Base-by-base conservation (phyloP, 2,113 vertebrate species). In the Hassar affinis region DNA sequence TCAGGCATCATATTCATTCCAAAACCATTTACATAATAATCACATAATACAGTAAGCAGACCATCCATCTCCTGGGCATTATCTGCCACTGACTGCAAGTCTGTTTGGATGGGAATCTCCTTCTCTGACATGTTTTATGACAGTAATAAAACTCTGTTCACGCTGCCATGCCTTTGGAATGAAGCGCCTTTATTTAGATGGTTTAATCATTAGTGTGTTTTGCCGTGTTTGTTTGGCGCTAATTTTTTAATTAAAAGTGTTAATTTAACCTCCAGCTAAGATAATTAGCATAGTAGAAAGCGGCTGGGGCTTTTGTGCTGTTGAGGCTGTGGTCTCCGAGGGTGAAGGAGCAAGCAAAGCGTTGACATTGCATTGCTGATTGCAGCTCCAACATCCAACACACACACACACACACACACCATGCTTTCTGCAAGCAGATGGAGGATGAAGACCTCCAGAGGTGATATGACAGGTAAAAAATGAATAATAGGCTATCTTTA, bases 221-320 rank as follows among this genome's bases (percentile, higher is more conserved):
- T 94, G 92, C 93, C 79, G 88, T 95, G 94, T 95, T 95, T 94
- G 94, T 95, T 94, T 94, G 94, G 91, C 85, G 92, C 93, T 94
- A 93, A 94, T 94, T 94, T 94, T 94, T 94, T 94, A 94, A 94
- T 95, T 94, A 92, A 94, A 94, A 94, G 93, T 94, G 93, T 93
- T 94, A 93, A 94, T 95, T 94, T 93, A 91, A 94, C 94, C 94
- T 91, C 92, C 84, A 92, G 93, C 94, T 89, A 91, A 85, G 89
- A 83, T 87, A 82, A 95, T 94, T 94, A 94, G 93, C 93, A 95
- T 94, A 92, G 66, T 90, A 93, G 91, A 93, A 93, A 94, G 93
- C 92, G 91, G 92, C 88, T 91, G 88, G 88, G 90, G 88, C 92
- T 87, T 90, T 91, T 92, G 91, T 92, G 88, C 91, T 94, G 93